A percentile compares a stretch with the other conserved stretches of the same genome.
These are phyloP conservation scores for Ormyrus thymus DNA, from an alignment of 2,888 invertebrate species.

Conservation along the genomic window DNA sequence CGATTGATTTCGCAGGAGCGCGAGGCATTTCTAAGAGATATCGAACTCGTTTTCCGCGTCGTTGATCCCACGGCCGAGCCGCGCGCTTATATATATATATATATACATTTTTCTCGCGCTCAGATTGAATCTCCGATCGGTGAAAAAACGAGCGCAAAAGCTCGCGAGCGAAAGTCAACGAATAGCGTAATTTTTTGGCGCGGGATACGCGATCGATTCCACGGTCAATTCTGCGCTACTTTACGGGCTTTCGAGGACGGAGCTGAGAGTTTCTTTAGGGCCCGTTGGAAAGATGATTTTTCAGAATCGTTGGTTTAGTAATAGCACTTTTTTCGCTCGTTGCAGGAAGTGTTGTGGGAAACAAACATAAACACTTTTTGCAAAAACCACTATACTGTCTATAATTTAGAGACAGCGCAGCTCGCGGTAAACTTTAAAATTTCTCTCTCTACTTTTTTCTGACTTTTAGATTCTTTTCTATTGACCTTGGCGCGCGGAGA, in stretches of 20 bases:
- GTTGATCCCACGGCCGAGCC: constrained; percentile 1
- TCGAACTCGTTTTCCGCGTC: constrained; percentile 41
- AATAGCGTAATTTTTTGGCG: constrained; percentile 30
- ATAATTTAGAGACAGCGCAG: no score
- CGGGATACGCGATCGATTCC: background rate
- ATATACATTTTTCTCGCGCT: constrained; percentile 19
- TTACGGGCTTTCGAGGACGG: constrained; percentile 11
- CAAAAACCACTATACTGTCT: no score
- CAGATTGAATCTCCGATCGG: constrained; percentile 32
- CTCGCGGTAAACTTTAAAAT: no score
- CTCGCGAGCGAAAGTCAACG: constrained; percentile 20
- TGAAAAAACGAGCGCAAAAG: background rate
- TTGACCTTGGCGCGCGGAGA: no score
- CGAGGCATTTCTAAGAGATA: constrained; percentile 20
- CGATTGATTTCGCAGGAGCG: constrained; percentile 23
- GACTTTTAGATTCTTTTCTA: no score
- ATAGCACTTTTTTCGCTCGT: no score
- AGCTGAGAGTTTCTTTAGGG: background rate
- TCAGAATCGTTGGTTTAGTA: no score
- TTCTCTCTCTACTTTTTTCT: no score
- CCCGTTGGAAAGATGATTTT: no score
- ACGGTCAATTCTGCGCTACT: constrained; percentile 5
- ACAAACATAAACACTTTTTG: no score
- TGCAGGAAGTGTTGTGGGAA: no score
- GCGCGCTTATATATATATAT: background rate